Base-by-base conservation (phyloP, 2,113 vertebrate genomes). In the Caracal caracal region DNA sequence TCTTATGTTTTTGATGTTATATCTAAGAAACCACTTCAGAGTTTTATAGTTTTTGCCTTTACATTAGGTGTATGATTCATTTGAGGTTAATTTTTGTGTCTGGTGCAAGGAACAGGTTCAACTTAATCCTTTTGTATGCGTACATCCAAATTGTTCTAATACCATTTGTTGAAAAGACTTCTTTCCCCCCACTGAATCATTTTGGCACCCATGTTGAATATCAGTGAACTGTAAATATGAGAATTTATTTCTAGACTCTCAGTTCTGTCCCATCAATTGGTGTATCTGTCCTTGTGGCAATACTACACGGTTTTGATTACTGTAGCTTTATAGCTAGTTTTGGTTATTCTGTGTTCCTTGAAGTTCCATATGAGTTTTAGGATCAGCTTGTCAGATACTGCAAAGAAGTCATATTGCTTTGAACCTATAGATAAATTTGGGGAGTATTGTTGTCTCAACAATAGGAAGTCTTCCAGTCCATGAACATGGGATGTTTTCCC, bases 21-120 rank as follows among this genome's bases (percentile, higher is more conserved):
- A 33, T n/a, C 16, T 88, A 78, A 83, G 51, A 96, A 92, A 22
- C 47, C 43, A 26, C 53, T 88, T 83, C 37, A 83, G 26, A 95
- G 28, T 82, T 82, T 87, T 81, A 51, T 30, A 63, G 16, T 65
- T 81, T 88, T 87, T 37, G 35, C 4, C 37, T 73, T 76, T 56
- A 65, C 10, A 59, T 92, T 82, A 37, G 35, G 47, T 75, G 26
- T 76, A 10, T 82, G 47, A 81, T 56, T 95, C 10, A 76, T 24
- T 82, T 76, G 76, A 88, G 37, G 7, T 82, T 40, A 59, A 56
- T 63, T 81, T 90, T 66, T 92, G 10, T 90, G 28, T 85, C 71
- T 49, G 24, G n/a, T 84, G 16, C 35, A 79, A 85, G 40, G 65
- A 80, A 81, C 16, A n/a, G 43, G 33, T 71, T 22, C 81, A 86